Evolutionary conservation across 2,113 vertebrate species (phyloP), one percentile per base, ranked within the genome.

Genomic region (Anas platyrhynchos): DNA sequence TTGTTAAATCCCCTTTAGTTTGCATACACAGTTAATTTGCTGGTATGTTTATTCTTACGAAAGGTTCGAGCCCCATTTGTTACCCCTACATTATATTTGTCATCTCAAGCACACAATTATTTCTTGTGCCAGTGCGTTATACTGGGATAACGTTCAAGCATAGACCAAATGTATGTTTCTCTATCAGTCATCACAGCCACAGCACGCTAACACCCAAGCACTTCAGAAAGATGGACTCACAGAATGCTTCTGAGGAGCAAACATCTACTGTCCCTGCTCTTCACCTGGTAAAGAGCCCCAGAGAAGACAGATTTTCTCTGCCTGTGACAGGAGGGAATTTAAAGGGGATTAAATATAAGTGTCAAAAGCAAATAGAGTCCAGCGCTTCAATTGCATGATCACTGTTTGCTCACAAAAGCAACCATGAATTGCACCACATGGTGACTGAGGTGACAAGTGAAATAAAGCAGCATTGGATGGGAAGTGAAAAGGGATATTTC

Each of bases 81-180:
- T 22, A 38, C 10, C 27, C 50, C 5, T 1, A 31, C 0, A 0
- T 20, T 29, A 36, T 2, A 0, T 20, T 55, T 21, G 6, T 27
- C 29, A 17, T 52, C 13, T 1, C 31, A 44, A 76, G 36, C 4
- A 27, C 5, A 11, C 22, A 10, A 34, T 2, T 38, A 21, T 9
- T 67, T 17, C 56, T 55, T 44, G 44, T 68, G 32, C 32, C n/a
- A 65, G 29, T 0, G 0, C 14, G 17, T 59, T 16, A 15, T 16
- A 52, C 13, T 8, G 6, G 29, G 13, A 66, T 4, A 65, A n/a
- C 7, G 26, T 81, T 15, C 7, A 46, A 68, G 32, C 32, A 32
- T 5, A 22, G 6, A 50, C 4, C 36, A 69, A 46, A 34, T 5
- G 9, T 27, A 7, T 15, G n/a, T 48, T 66, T 55, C 23, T 65